Evolutionary conservation across 2,113 vertebrate species (phyloP), one percentile per base, ranked within the genome.

Genomic region (Polypterus bichir): DNA sequence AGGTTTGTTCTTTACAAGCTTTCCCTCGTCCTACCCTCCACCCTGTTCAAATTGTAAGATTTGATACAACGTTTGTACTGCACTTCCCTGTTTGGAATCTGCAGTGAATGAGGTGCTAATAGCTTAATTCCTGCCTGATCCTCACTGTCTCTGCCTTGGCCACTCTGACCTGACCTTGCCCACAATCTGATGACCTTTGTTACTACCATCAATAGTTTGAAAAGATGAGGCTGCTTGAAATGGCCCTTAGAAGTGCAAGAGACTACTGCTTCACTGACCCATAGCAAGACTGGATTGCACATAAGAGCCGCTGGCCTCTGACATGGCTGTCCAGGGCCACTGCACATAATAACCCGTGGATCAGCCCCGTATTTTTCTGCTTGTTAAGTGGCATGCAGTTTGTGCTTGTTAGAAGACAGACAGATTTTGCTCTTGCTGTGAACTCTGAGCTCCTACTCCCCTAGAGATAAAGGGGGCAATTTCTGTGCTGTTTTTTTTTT

Each of bases 181-280:
- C 78, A 48, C 80, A 88, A 88, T 90, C 88, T 87, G 82, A 80
- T 93, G 91, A 94, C 92, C 92, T 86, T 52, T 65, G 71, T 76
- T 68, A 63, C 79, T 86, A 84, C 86, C 77, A 79, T 85, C 76
- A 65, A 71, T 71, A 76, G 7, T 74, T 79, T 84, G 77, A 81
- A 84, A 79, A 78, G 76, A 71, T 66, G 66, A 71, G 70, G 75
- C 74, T 81, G 75, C 79, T 72, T 57, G 75, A 66, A 77, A 70
- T 78, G 73, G 73, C 83, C 86, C 83, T 71, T 65, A 82, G 81
- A 86, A 86, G 80, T 88, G 85, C 81, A 72, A 74, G 76, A 82
- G 82, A 81, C 76, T 69, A 69, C 80, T 82, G 83, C 83, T 86
- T 79, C 88, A 81, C 57, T 96, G 92, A 98, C 91, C 93, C 93